Conservation (phyloP, 2,888 invertebrate genomes). For the Tinea pellionella region DNA sequence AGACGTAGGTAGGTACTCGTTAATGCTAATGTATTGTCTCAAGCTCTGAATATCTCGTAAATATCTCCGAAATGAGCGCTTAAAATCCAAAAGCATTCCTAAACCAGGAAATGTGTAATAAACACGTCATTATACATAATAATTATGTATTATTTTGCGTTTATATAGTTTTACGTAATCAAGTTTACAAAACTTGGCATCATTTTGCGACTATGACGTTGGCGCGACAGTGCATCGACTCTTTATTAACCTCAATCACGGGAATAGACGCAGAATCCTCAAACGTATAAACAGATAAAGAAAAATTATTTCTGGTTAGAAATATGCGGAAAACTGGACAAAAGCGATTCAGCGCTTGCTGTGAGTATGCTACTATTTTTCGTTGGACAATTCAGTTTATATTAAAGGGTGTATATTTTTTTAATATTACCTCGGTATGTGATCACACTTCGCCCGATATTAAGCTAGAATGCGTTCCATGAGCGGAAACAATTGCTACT, state of each 20-base stretch:
- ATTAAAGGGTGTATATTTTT: too few species aligned
- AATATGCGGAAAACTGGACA: slow-evolving; percentile 2
- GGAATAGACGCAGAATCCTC: slow-evolving; percentile 15
- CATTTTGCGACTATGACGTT: slow-evolving; percentile 21
- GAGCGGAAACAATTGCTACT: too few species aligned
- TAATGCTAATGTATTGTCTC: too few species aligned
- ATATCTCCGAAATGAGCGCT: background rate
- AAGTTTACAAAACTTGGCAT: slow-evolving; percentile 23
- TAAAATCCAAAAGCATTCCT: background rate
- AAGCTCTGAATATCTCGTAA: too few species aligned
- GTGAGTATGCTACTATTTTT: background rate
- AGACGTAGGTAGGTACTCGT: too few species aligned
- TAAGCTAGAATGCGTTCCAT: too few species aligned
- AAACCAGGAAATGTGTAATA: background rate
- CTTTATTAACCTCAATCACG: slow-evolving; percentile 19
- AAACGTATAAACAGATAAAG: background rate
- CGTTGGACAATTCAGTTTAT: background rate
- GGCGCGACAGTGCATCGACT: slow-evolving; percentile 22
- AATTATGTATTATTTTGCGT: slow-evolving; percentile 5
- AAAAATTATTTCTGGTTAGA: background rate
- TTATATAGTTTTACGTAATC: background rate
- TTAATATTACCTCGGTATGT: too few species aligned
- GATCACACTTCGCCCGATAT: too few species aligned
- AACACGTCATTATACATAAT: slow-evolving; percentile 1
- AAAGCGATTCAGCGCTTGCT: background rate